Evolutionary conservation across 2,888 invertebrate genomes (phyloP).

Genomic region (Cerastis rubricosa): DNA sequence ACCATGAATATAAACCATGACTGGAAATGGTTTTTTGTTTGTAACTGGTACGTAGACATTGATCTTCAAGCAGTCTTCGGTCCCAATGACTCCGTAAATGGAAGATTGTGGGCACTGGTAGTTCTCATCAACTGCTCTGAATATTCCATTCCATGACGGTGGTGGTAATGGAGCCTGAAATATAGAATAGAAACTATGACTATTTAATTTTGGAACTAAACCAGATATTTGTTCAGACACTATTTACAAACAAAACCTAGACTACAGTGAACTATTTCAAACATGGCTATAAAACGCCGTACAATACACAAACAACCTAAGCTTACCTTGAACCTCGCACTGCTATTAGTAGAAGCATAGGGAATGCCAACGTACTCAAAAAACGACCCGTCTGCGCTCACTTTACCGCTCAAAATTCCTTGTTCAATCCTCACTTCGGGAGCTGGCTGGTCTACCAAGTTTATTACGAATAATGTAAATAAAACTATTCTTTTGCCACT

Average conservation of each 20-base stretch:
- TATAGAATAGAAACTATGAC: neutral
- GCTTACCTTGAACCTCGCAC: conserved; percentile 47
- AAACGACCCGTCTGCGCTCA: conserved; percentile 75
- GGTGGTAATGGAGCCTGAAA: conserved; percentile 81
- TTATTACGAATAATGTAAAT: conserved; percentile 78
- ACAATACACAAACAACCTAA: conserved; percentile 29
- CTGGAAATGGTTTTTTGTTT: conserved; percentile 71
- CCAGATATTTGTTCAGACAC: neutral
- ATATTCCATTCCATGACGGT: conserved; percentile 78
- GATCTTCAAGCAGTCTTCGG: conserved; percentile 80
- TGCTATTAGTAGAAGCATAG: conserved; percentile 73
- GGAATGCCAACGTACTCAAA: conserved; percentile 82
- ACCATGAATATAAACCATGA: conserved; percentile 83
- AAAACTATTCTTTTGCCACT: conserved; percentile 74
- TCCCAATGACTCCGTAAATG: conserved; percentile 67
- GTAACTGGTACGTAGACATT: conserved; percentile 79
- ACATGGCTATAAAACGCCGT: conserved; percentile 10
- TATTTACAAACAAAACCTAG: neutral
- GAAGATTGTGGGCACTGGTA: conserved; percentile 66
- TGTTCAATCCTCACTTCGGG: conserved; percentile 77
- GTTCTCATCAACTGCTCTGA: conserved; percentile 77
- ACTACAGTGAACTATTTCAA: neutral
- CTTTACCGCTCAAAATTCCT: conserved; percentile 77
- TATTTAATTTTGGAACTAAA: neutral
- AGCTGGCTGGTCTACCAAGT: conserved; percentile 79